These are phyloP conservation scores for Brachionus plicatilis DNA, from an alignment of 1,140 invertebrate genomes.

Conservation along the genomic window DNA sequence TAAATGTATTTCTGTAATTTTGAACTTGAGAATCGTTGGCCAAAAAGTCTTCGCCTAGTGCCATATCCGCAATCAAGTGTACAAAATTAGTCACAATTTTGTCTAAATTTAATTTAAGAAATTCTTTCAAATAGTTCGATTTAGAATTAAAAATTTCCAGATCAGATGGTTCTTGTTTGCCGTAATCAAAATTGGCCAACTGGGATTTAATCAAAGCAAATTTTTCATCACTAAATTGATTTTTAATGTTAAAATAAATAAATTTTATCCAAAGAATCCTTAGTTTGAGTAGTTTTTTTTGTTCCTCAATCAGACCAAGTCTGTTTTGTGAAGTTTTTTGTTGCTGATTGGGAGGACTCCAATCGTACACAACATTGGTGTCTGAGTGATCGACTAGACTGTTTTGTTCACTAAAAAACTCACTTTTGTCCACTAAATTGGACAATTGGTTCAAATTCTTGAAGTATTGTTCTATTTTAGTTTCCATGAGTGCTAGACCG, in stretches of 20 bases:
- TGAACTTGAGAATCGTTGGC: neutral
- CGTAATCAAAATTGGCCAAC: neutral
- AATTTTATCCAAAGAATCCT: neutral
- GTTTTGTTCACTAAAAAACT: neutral
- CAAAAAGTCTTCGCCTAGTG: neutral
- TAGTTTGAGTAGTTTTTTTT: neutral
- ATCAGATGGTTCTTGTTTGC: neutral
- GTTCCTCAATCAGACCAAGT: neutral
- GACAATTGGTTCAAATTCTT: neutral
- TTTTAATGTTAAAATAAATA: neutral
- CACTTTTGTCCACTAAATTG: neutral
- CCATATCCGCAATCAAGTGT: neutral
- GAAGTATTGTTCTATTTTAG: constrained; percentile 13
- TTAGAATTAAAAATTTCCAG: neutral
- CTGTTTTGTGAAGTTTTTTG: neutral
- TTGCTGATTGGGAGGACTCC: neutral
- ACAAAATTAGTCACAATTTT: neutral
- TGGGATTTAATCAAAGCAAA: neutral
- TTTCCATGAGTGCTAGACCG: neutral
- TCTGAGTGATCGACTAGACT: neutral
- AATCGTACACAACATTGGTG: constrained; percentile 9
- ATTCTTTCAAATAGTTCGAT: neutral
- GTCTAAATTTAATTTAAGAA: neutral
- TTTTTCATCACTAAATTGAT: neutral
- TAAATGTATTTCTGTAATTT: neutral